Evolutionary conservation across 2,113 vertebrate species (phyloP).

Genomic region (Etia nguti): DNA sequence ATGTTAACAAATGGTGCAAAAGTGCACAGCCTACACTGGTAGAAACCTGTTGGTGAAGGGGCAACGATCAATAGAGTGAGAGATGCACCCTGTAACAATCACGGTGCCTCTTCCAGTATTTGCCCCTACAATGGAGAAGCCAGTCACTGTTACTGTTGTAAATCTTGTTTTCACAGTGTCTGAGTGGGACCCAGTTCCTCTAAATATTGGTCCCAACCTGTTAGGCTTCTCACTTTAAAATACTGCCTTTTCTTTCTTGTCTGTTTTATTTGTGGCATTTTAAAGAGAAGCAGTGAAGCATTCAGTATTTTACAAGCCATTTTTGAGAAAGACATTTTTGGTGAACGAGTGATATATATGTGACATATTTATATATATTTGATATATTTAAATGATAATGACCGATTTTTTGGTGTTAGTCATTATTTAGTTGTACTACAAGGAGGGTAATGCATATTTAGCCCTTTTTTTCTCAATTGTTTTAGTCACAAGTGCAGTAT

Average conservation of each 20-base stretch:
- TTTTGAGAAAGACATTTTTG: not conserved
- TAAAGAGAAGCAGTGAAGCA: not conserved
- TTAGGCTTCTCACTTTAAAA: not conserved
- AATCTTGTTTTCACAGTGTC: not conserved
- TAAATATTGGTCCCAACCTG: not conserved
- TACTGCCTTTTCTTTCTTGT: not conserved
- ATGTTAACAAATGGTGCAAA: not conserved
- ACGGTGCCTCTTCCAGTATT: not conserved
- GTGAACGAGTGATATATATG: not conserved
- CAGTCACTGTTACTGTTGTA: not conserved
- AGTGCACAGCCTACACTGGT: not conserved
- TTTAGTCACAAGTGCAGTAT: not conserved
- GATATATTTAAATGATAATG: too few species aligned
- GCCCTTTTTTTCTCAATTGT: not conserved
- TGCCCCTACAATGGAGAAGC: not conserved
- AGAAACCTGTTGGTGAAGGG: not conserved
- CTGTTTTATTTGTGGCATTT: not conserved
- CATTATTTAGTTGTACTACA: not conserved
- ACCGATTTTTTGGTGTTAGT: not conserved
- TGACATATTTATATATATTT: not conserved
- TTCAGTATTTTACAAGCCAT: not conserved
- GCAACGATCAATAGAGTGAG: not conserved
- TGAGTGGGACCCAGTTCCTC: not conserved
- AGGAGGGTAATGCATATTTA: not conserved
- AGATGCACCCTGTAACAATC: rapidly evolving